These are phyloP conservation scores for Mycalesis mineus DNA, from an alignment of 2,888 invertebrate genomes.

Conservation along the genomic window DNA sequence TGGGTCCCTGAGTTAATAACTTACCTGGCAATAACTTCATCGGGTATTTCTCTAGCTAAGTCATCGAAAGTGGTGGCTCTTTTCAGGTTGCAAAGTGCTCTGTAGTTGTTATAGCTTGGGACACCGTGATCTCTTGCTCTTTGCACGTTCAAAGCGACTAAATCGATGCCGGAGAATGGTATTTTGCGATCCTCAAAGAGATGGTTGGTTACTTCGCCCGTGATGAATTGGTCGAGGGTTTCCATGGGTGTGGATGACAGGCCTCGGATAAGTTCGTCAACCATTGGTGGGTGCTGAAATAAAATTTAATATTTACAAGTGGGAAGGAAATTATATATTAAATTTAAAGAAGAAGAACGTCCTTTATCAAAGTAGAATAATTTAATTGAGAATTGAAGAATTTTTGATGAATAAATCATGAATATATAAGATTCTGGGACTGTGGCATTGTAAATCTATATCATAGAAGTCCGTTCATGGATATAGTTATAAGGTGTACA, in stretches of 20 bases:
- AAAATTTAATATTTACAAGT: no score
- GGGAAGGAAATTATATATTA: no score
- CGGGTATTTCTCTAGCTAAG: slow-evolving; percentile 89
- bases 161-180: slow-evolving; percentile 94
- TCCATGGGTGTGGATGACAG: slow-evolving; percentile 94
- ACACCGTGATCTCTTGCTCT: slow-evolving; percentile 92
- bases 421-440: no score
- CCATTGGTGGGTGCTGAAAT: slow-evolving; percentile 81
- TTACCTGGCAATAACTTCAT: slow-evolving; percentile 85
- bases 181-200: slow-evolving; percentile 92
- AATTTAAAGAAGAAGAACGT: no score
- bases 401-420: no score
- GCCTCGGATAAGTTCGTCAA: slow-evolving; percentile 92
- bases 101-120: slow-evolving; percentile 92
- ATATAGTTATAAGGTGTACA: no score
- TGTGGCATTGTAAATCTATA: no score
- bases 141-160: slow-evolving; percentile 94
- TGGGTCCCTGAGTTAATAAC: neutral
- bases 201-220: slow-evolving; percentile 96
- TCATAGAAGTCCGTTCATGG: no score
- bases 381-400: no score
- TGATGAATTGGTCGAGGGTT: slow-evolving; percentile 94
- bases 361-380: no score
- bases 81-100: slow-evolving; percentile 92
- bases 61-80: slow-evolving; percentile 92